Percentiles rank a stretch among this genome's conserved stretches.
phyloP scores from a whole-genome alignment of 2,797 vertebrate genomes.

The Amniataba percoides region DNA sequence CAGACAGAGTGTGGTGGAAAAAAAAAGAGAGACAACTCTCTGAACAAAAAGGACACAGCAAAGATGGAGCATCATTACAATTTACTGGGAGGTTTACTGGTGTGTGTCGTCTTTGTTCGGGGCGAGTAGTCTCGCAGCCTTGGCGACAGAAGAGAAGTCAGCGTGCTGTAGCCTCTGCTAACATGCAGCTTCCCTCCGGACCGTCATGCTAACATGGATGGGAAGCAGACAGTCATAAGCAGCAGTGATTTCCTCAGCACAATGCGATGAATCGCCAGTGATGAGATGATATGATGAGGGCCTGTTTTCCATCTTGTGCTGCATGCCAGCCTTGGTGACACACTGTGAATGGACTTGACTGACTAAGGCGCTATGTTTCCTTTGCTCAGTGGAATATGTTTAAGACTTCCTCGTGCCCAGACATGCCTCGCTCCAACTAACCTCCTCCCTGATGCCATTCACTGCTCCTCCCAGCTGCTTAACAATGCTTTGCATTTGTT shows the following conservation, averaged over 20 bases:
- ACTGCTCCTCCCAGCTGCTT: conserved; percentile 53
- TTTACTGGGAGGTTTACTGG: not conserved
- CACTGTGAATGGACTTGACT: conserved; percentile 41
- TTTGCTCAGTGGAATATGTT: conserved; percentile 54
- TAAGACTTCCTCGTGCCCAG: conserved; percentile 43
- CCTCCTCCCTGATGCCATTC: conserved; percentile 47
- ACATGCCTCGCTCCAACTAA: conserved; percentile 51
- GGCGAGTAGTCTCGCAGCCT: not conserved
- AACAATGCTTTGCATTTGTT: conserved; percentile 52
- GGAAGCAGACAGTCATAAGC: conserved; percentile 73
- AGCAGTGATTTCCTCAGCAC: conserved; percentile 70
- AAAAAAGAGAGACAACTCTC: not conserved
- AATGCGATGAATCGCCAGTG: conserved; percentile 65
- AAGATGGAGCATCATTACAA: not conserved
- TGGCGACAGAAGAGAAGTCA: conserved; percentile 36
- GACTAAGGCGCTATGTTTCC: conserved; percentile 34
- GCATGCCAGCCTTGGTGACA: conserved; percentile 31
- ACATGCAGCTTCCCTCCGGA: conserved; percentile 19
- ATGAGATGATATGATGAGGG: conserved; percentile 69
- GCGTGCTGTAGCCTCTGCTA: conserved; percentile 23
- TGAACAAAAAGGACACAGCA: not conserved
- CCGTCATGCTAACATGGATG: conserved; percentile 38
- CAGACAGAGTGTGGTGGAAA: not conserved
- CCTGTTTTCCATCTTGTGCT: conserved; percentile 75
- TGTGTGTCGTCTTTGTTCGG: conserved; percentile 6